A percentile compares a stretch with the other conserved stretches of the same genome.
These are phyloP conservation scores for Perca flavescens DNA, from an alignment of 2,113 vertebrate species.

Conservation along the genomic window DNA sequence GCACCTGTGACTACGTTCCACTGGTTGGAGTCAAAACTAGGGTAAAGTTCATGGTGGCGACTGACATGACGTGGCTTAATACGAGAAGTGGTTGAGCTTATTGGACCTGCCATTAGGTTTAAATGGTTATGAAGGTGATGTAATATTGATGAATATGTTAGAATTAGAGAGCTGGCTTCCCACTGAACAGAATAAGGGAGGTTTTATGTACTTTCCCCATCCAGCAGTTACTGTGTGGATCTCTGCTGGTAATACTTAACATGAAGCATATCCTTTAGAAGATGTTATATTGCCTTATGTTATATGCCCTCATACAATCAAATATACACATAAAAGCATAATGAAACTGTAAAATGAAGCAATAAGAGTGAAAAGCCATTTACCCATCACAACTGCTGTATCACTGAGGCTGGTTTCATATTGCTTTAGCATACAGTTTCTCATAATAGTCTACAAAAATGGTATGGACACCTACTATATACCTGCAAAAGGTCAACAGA, in stretches of 20 bases:
- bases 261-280: conserved; percentile 71
- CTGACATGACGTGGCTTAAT: conserved; percentile 24
- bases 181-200: conserved; percentile 32
- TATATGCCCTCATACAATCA: conserved; percentile 36
- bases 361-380: conserved; percentile 71
- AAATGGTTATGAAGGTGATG: conserved; percentile 49
- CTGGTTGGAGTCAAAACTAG: conserved; percentile 41
- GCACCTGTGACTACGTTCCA: conserved; percentile 51
- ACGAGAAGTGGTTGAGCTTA: conserved; percentile 41
- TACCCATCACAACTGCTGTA: conserved; percentile 44
- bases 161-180: conserved; percentile 43
- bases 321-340: conserved; percentile 41
- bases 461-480: conserved; percentile 58
- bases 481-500: conserved; percentile 76
- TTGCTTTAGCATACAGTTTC: conserved; percentile 74
- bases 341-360: conserved; percentile 73
- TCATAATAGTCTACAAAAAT: conserved; percentile 52
- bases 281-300: conserved; percentile 67
- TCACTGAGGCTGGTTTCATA: conserved; percentile 54
- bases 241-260: conserved; percentile 55
- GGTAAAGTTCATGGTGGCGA: conserved; percentile 33
- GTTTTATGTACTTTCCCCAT: conserved; percentile 44
- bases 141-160: conserved; percentile 50
- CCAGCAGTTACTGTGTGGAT: conserved; percentile 36
- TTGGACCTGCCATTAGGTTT: conserved; percentile 32